Conservation (phyloP, 23 tunicate species). For the Aplidium turbinatum region DNA sequence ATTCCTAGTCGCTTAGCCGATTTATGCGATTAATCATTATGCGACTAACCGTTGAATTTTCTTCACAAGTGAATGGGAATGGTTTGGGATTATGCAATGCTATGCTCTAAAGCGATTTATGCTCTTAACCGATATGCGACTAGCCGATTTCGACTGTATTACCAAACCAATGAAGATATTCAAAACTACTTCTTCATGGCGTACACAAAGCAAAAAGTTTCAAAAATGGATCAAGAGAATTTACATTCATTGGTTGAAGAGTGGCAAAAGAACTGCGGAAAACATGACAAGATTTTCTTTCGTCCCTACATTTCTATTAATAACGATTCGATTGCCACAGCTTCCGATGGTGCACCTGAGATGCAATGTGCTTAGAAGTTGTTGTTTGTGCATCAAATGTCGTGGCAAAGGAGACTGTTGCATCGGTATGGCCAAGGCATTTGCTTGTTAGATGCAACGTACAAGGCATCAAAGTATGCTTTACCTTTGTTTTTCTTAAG, state of each 20-base stretch:
- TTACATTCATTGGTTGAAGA: background rate
- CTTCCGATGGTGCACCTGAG: background rate
- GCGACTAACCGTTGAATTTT: too few relatives aligned
- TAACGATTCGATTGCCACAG: background rate
- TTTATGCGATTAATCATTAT: too few relatives aligned
- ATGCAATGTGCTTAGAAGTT: background rate
- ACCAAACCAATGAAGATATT: background rate
- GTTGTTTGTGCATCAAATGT: constrained; percentile 23
- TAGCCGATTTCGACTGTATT: too few relatives aligned
- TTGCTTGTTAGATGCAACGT: constrained; percentile 30
- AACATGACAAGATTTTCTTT: constrained; percentile 13
- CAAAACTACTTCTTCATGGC: constrained; percentile 12
- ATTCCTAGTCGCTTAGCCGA: too few relatives aligned
- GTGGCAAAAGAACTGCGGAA: background rate
- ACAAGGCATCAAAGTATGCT: constrained; percentile 27
- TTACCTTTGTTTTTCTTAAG: constrained; percentile 30
- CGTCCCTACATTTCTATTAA: constrained; percentile 20
- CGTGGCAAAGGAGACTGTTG: constrained; percentile 14
- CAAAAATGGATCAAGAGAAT: constrained; percentile 33
- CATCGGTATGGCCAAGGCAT: constrained; percentile 27
- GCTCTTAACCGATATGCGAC: too few relatives aligned
- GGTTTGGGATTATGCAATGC: too few relatives aligned
- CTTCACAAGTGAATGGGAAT: too few relatives aligned
- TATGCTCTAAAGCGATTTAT: too few relatives aligned
- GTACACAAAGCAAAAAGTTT: background rate